phyloP scores from a whole-genome alignment of 2,797 vertebrate species.

The Potorous gilbertii region DNA sequence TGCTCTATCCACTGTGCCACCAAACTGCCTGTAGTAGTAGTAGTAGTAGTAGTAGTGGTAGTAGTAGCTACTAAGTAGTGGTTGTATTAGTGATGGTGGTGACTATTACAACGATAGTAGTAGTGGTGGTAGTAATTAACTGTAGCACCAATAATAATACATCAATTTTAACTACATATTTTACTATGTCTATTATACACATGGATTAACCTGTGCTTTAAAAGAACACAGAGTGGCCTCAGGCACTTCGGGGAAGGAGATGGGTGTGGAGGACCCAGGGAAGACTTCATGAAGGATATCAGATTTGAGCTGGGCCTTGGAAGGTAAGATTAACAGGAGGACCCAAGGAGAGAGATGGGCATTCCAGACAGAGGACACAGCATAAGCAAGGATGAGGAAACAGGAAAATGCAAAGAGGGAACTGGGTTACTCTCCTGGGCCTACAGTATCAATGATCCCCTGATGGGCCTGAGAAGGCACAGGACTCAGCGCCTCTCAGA shows the following conservation, averaged over 20 bases:
- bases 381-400: not conserved
- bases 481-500: too few relatives aligned
- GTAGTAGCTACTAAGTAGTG: too few relatives aligned
- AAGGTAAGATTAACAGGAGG: not conserved
- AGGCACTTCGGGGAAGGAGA: too few relatives aligned
- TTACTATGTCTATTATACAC: not conserved
- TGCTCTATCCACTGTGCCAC: not conserved
- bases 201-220: not conserved
- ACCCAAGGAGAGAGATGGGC: not conserved
- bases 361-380: not conserved
- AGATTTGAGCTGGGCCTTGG: not conserved
- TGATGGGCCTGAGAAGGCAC: too few relatives aligned
- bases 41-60: too few relatives aligned
- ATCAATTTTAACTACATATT: not conserved
- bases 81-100: too few relatives aligned
- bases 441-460: too few relatives aligned
- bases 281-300: not conserved
- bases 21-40: not conserved
- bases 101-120: too few relatives aligned
- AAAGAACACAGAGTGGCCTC: too few relatives aligned
- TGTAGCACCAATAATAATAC: too few relatives aligned
- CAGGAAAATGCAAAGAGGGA: not conserved
- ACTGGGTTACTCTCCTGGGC: not conserved
- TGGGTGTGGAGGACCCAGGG: too few relatives aligned
- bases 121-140: too few relatives aligned